phyloP scores from a whole-genome alignment of 2,113 vertebrate genomes.

The Grus americana region DNA sequence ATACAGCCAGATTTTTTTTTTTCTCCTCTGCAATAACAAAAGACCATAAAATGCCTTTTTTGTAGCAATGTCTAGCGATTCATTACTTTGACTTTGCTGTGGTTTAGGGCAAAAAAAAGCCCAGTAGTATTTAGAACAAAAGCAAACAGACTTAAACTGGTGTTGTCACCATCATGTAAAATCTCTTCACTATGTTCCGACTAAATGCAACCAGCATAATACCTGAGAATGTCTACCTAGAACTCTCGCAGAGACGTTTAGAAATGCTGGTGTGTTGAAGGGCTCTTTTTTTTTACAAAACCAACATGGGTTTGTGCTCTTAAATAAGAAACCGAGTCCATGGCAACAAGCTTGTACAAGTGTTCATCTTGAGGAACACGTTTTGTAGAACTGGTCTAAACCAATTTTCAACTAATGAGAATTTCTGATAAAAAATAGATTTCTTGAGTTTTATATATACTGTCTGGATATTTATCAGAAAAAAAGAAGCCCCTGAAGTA shows the following conservation, averaged over 20 bases:
- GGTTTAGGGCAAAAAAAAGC: background rate
- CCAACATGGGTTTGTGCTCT: background rate
- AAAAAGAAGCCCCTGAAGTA: background rate
- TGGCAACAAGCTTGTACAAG: background rate
- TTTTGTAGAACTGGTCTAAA: background rate
- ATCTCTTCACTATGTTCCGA: background rate
- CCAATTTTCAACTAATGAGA: background rate
- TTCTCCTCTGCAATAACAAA: conserved; percentile 4
- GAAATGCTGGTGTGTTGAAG: background rate
- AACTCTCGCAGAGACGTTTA: background rate
- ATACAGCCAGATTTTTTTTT: background rate
- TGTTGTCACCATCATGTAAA: background rate
- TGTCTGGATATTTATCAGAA: background rate
- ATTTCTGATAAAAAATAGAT: background rate
- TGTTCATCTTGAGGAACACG: background rate
- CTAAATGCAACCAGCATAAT: background rate
- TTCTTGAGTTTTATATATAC: background rate
- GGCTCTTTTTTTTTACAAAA: background rate
- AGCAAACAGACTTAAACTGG: background rate
- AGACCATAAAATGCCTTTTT: background rate
- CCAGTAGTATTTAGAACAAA: background rate
- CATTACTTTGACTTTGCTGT: conserved; percentile 31
- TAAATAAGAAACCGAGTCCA: background rate
- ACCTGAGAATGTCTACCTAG: background rate
- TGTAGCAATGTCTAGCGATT: background rate